A percentile compares a stretch with the other conserved stretches of the same genome.
These are phyloP conservation scores for Spialia ferax DNA, from an alignment of 2,888 invertebrate genomes.

Conservation along the genomic window DNA sequence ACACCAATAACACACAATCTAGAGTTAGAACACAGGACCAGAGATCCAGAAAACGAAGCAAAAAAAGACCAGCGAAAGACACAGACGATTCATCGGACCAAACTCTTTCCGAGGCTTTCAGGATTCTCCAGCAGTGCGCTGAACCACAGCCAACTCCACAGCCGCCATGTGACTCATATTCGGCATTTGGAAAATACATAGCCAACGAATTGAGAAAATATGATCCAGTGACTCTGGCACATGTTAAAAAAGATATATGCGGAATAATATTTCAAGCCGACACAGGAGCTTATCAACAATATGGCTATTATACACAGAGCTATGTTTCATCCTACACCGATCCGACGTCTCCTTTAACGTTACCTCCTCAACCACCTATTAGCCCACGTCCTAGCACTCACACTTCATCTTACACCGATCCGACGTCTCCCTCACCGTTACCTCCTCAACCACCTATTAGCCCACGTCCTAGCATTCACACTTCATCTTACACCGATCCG, in stretches of 20 bases:
- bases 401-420: neutral
- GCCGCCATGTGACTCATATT: conserved; percentile 14
- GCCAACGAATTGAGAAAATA: conserved; percentile 30
- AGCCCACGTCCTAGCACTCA: neutral
- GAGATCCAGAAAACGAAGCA: conserved; percentile 1
- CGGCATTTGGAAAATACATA: conserved; percentile 20
- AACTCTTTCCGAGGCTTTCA: neutral
- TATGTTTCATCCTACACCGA: conserved; percentile 1
- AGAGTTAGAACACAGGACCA: neutral
- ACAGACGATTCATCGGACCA: neutral
- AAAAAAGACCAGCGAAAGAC: conserved; percentile 1
- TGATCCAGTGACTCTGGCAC: conserved; percentile 36
- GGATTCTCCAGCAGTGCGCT: neutral
- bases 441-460: too few species aligned
- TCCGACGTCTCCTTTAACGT: conserved; percentile 1
- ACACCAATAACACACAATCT: neutral
- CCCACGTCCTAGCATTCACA: neutral
- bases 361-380: neutral
- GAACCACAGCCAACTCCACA: neutral
- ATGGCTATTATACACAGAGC: conserved; percentile 7
- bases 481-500: neutral
- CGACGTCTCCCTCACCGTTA: too few species aligned
- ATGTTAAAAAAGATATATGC: conserved; percentile 34
- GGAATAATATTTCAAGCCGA: conserved; percentile 32
- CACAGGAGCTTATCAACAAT: conserved; percentile 19